phyloP scores from a whole-genome alignment of 2,113 vertebrate species.

The Riparia riparia region DNA sequence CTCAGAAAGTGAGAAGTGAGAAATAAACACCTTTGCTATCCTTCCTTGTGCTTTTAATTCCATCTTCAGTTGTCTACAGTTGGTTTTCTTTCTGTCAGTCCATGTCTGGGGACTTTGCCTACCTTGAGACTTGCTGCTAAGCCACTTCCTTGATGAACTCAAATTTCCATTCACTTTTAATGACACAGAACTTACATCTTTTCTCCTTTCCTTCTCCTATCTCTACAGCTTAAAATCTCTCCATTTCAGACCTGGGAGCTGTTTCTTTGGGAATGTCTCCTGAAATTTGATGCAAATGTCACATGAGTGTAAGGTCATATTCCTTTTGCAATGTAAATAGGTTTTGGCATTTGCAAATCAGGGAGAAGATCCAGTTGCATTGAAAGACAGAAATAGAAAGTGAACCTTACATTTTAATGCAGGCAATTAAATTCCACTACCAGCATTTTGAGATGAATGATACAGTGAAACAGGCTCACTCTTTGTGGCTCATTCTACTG shows the following conservation, averaged over 20 bases:
- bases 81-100: not conserved
- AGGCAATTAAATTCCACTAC: not conserved
- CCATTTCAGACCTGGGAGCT: not conserved
- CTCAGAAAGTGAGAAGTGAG: not conserved
- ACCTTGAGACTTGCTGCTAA: not conserved
- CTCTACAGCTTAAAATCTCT: not conserved
- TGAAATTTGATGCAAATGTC: not conserved
- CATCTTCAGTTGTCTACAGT: not conserved
- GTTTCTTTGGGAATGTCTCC: not conserved
- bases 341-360: not conserved
- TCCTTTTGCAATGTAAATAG: not conserved
- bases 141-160: not conserved
- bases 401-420: constrained; percentile 14
- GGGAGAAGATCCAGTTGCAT: not conserved
- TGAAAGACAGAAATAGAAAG: constrained; percentile 28
- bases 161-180: not conserved
- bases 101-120: not conserved
- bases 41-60: not conserved
- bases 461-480: not conserved
- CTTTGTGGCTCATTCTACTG: not conserved
- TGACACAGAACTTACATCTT: not conserved
- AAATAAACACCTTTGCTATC: not conserved
- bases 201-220: not conserved
- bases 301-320: not conserved
- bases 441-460: constrained; percentile 25